Base-by-base conservation (phyloP, 2,888 invertebrate species). In the Drosophila mimica region DNA sequence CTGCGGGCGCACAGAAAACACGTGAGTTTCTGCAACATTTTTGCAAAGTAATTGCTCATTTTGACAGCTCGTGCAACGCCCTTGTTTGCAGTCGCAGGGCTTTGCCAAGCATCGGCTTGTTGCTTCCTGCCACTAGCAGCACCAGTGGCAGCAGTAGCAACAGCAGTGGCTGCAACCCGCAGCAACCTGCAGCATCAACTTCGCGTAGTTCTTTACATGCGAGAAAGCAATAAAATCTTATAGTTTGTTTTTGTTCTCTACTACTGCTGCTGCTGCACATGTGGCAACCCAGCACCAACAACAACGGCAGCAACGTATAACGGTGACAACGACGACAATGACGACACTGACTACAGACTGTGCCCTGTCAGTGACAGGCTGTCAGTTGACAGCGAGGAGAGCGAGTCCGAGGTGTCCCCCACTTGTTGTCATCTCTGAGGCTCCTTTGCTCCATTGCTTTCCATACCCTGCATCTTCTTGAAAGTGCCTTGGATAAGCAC, bases 1-100 rank as follows among this genome's bases (percentile, higher is more conserved):
- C 57, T 71, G 61, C 57, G 66, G 49, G 43, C 30, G 34, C 64
- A 73, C 65, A 72, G 80, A 76, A 77, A 76, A 77, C 85, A 85
- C 87, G 84, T 88, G 89, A 86, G 89, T 81, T 65, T 81, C 70
- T 89, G 88, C 82, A 89, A 87, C 88, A 89, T 87, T 87, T 88
- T 89, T 88, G 85, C 88, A 87, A 87, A 87, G 87, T 87, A 89
- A 87, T 87, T 87, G 87, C 87, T 87, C 87, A 87, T 89, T 87
- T 89, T 89, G 89, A 89, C 89, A 89, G 89, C 75, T 87, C 83
- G 76, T 88, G 89, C 84, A 87, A 88, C 89, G 89, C 89, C 87
- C 87, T 85, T 89, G 87, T 88, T 85, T 86, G 85, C 84, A 79
- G 68, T 75, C 70, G 72, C 61, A 58, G 76, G 68, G 56, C 62